Base-by-base conservation (phyloP, 2,113 vertebrate species). In the Varanus salvator region DNA sequence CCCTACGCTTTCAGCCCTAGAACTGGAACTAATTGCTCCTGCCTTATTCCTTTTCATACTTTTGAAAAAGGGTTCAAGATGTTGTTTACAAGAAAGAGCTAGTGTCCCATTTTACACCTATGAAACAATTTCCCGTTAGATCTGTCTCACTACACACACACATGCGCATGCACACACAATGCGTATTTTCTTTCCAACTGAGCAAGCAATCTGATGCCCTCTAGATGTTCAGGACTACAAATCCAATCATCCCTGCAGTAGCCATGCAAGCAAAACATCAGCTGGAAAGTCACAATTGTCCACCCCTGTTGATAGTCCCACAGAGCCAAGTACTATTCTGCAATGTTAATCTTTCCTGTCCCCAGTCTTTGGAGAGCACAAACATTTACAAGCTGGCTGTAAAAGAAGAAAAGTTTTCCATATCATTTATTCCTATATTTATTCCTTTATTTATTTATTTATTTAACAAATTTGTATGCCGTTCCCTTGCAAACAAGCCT, bases 11-110 rank as follows among this genome's bases (percentile, higher is more conserved):
- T 5, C 50, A 64, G 60, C 60, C 11, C 60, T 4, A 88, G 60
- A 89, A 77, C 81, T 66, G 87, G 34, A 91, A 38, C 80, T 23
- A 34, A 89, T 4, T 7, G 72, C 82, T 44, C 82, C 17, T 50
- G 14, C 17, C 89, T 88, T 88, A 93, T 83, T 86, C 8, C 38
- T 69, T 72, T 84, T 44, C 86, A 69, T 38, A 27, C 60, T 64
- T 9, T 87, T 68, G 34, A 7, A 87, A 89, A 17, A 44, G 38
- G 8, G 21, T 50, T 66, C 29, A 48, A 48, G 92, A 1, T 4
- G 31, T 48, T 60, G 54, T 90, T 77, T 90, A 29, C 75, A 87
- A 89, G 74, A 1, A 72, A 23, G 11, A 74, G n/a, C n/a, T 34
- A 11, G 72, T n/a, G 34, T 34, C 4, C n/a, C n/a, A 34, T 74